A percentile compares a stretch with the other conserved stretches of the same genome.
phyloP scores from a whole-genome alignment of 1,140 invertebrate species.

The Coelopa frigida region DNA sequence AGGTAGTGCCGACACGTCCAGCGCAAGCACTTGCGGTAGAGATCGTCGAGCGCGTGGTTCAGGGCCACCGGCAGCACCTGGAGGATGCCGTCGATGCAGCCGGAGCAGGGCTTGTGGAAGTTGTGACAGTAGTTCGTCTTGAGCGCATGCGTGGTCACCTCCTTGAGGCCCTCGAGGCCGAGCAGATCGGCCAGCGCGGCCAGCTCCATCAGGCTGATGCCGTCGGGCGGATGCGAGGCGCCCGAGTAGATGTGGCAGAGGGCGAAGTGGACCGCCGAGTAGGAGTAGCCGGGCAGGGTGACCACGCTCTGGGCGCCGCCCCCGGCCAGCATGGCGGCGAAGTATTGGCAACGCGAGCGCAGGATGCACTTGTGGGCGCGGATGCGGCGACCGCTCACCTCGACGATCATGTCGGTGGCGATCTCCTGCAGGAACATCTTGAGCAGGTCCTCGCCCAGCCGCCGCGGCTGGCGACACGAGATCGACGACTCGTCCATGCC shows the following conservation, averaged over 20 bases:
- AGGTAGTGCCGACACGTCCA: conserved; percentile 82
- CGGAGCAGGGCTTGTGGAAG: conserved; percentile 61
- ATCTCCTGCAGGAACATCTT: conserved; percentile 86
- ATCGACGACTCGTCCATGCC: conserved; percentile 43
- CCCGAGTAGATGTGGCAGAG: conserved; percentile 89
- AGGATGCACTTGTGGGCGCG: conserved; percentile 86
- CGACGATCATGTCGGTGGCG: conserved; percentile 73
- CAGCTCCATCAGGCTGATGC: conserved; percentile 76
- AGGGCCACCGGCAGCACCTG: conserved; percentile 76
- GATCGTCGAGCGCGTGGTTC: conserved; percentile 77
- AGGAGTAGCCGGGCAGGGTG: conserved; percentile 74
- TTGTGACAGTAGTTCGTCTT: conserved; percentile 84
- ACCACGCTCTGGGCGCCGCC: conserved; percentile 77
- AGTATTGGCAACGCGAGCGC: conserved; percentile 82
- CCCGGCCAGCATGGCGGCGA: conserved; percentile 80
- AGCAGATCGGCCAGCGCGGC: conserved; percentile 81
- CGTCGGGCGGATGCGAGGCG: conserved; percentile 72
- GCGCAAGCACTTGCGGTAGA: conserved; percentile 73
- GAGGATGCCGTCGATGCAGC: conserved; percentile 68
- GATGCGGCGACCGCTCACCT: conserved; percentile 68
- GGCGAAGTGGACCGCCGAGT: conserved; percentile 77
- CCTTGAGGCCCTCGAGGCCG: conserved; percentile 79
- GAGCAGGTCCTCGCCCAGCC: conserved; percentile 75
- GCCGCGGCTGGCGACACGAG: conserved; percentile 46
- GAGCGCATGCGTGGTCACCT: conserved; percentile 78